Evolutionary conservation across 1,140 invertebrate species (phyloP), one percentile per base, ranked within the genome.

Genomic region (Antheraea pernyi): DNA sequence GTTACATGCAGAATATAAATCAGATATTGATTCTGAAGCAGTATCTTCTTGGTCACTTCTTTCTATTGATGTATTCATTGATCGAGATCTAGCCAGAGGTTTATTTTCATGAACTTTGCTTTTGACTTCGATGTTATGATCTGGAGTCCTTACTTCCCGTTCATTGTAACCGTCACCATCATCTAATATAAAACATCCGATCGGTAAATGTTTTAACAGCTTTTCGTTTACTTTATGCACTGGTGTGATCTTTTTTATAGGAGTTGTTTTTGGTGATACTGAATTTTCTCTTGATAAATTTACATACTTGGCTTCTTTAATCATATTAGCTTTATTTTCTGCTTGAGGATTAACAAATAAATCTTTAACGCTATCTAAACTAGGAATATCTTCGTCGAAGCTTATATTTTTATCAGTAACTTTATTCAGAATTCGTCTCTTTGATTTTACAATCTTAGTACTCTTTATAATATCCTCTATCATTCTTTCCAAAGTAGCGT

Each of bases 381-480:
- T 71, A 30, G 85, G 80, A 66, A 84, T 77, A 70, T 81, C 81
- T 74, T 86, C 84, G 72, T 88, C 78, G 9, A 83, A 77, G 4
- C 46, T 66, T 58, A 76, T 72, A 7, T 75, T 18, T 60, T 85
- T 78, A n/a, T 73, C 62, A 69, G 69, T 19, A 19, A 69, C 71
- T 61, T 82, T 83, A 22, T 86, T 86, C 37, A 89, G 65, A 61
- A 90, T 86, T 70, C 82, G 82, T 77, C 90, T 71, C 81, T 84
- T 92, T 39, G 88, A 87, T 80, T 91, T 92, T 3, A 91, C 77
- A 59, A 90, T 89, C 82, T 92, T 92, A 7, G 90, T 92, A 75
- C 90, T 92, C 75, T 92, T 92, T 30, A 92, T 92, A 37, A 92
- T 92, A 70, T 92, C 90, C 76, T 92, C 90, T 72, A 92, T 92